Evolutionary conservation across 2,113 vertebrate genomes (phyloP), one percentile per base, ranked within the genome.

Genomic region (Ophiodon elongatus): DNA sequence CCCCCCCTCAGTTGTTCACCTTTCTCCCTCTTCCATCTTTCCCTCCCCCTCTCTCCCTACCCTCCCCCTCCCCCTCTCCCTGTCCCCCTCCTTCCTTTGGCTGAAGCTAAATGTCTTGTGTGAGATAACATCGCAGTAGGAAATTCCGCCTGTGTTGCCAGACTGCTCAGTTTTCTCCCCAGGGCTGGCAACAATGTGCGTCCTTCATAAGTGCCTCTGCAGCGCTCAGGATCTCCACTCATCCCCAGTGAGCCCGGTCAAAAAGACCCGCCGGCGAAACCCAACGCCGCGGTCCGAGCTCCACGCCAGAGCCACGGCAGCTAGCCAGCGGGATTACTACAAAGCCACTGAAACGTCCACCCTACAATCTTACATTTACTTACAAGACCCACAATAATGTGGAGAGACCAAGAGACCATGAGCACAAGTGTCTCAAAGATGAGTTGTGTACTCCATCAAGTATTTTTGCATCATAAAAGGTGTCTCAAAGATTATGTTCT

Each of bases 61-160:
- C 45, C 35, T 17, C 60, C 31, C 23, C 25, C 37, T 10, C 27
- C 25, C 0, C 27, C 76, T 60, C 77, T 29, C 17, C 74, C 45
- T 66, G 74, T 50, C 65, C 54, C 67, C 45, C 82, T 67, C 78
- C 64, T 47, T 87, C 83, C 75, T 92, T 92, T 93, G 90, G 92
- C 91, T 37, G 88, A 67, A 68, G 88, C 89, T 93, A 93, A 94
- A 93, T 93, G 90, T 92, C 91, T 92, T 85, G 88, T 85, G 86
- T 83, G 89, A 93, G 93, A 94, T 94, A 93, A 93, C 90, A 94
- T 93, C 93, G 57, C 92, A 83, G 90, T 91, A 93, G 91, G 93
- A 93, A 93, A 94, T 94, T 93, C 93, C 93, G 85, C 87, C 91
- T 88, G 90, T 84, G 90, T 92, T 93, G 92, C 93, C 93, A 93